Conservation (phyloP, 2,888 invertebrate species). For the Physocephala rufipes region DNA sequence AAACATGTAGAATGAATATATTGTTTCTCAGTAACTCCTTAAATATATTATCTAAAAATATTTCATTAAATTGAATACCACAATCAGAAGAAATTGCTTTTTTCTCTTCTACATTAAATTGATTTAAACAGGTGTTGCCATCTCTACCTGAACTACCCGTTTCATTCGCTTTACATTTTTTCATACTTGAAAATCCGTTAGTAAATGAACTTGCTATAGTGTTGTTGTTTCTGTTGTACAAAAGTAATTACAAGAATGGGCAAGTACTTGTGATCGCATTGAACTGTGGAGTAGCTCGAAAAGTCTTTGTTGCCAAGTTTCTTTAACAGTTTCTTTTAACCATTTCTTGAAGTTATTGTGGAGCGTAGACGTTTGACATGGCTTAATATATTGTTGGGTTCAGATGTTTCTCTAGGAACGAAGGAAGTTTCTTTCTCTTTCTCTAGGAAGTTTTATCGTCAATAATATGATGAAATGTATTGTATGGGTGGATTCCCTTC, state of each 20-base stretch:
- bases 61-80: no score
- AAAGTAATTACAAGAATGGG: background rate
- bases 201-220: background rate
- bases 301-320: no score
- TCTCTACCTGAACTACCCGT: no score
- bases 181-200: background rate
- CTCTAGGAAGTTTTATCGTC: constrained; percentile 4
- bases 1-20: no score
- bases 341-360: background rate
- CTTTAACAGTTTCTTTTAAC: background rate
- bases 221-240: background rate
- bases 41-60: no score
- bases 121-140: no score
- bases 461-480: constrained; percentile 29
- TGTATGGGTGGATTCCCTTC: constrained; percentile 9
- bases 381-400: background rate
- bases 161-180: no score
- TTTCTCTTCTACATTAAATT: no score
- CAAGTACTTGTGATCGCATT: constrained; percentile 16
- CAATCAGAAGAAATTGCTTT: no score
- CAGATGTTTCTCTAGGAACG: no score
- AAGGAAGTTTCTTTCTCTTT: constrained; percentile 15
- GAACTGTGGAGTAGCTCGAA: no score
- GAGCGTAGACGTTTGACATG: background rate
- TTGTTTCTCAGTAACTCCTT: no score